Conservation (phyloP, 2,113 vertebrate genomes). For the Ammodytes dubius region DNA sequence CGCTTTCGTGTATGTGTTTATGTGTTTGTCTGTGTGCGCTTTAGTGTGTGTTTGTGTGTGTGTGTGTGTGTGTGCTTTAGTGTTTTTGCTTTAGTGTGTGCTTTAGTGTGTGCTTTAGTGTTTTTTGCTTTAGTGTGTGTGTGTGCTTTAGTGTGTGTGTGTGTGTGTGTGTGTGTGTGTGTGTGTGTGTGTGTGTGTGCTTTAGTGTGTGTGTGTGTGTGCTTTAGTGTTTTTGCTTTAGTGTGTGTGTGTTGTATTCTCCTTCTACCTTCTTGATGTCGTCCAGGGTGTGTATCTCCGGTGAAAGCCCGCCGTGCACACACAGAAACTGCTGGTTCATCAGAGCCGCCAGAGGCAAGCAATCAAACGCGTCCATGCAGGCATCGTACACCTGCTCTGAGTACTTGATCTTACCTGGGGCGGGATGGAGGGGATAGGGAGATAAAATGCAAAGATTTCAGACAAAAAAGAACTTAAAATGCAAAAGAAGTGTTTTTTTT, state of each 20-base stretch:
- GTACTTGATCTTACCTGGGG: conserved; percentile 89
- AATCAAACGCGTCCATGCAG: conserved; percentile 89
- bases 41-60: too few species aligned
- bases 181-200: too few species aligned
- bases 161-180: too few species aligned
- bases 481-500: conserved; percentile 13
- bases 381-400: conserved; percentile 89
- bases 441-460: conserved; percentile 33
- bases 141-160: too few species aligned
- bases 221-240: background rate
- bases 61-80: background rate
- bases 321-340: conserved; percentile 90
- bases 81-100: background rate
- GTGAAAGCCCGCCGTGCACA: conserved; percentile 88
- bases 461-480: conserved; percentile 17
- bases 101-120: background rate
- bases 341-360: conserved; percentile 87
- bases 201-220: background rate
- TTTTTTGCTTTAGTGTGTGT: background rate
- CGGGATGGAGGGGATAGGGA: conserved; percentile 25
- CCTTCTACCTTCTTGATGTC: conserved; percentile 87
- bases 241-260: conserved; percentile 1
- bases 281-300: conserved; percentile 89
- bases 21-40: too few species aligned
- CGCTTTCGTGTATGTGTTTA: too few species aligned